A percentile compares a stretch with the other conserved stretches of the same genome.
Evolutionary conservation across 2,888 invertebrate species (phyloP).

Genomic region (Baccha elongata): DNA sequence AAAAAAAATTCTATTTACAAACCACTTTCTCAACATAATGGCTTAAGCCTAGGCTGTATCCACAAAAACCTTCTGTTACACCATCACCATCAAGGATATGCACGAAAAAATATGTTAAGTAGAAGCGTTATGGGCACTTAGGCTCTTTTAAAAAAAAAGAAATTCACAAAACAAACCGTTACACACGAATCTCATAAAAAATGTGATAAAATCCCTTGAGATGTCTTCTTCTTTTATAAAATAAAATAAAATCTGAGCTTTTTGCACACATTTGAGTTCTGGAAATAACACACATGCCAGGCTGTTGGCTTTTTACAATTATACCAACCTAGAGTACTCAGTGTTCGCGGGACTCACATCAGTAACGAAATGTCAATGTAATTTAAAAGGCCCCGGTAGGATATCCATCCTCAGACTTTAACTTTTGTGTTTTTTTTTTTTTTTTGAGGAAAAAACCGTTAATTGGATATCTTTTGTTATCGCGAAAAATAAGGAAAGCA

Average conservation of each 20-base stretch:
- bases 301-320: background rate
- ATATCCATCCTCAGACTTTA: background rate
- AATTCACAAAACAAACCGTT: constrained; percentile 19
- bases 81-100: background rate
- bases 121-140: background rate
- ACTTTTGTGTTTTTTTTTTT: background rate
- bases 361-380: background rate
- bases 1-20: background rate
- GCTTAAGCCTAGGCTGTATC: background rate
- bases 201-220: constrained; percentile 51
- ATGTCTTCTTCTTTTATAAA: constrained; percentile 1
- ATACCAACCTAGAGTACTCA: background rate
- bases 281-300: background rate
- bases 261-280: background rate
- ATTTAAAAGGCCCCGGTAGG: background rate
- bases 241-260: background rate
- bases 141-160: constrained; percentile 32
- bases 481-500: background rate
- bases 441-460: background rate
- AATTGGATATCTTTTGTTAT: constrained; percentile 9
- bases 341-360: background rate
- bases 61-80: background rate
- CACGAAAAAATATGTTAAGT: background rate
- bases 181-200: constrained; percentile 32
- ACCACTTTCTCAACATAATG: background rate